Base-by-base conservation (phyloP, 1,140 invertebrate species). In the Ceratitis capitata region DNA sequence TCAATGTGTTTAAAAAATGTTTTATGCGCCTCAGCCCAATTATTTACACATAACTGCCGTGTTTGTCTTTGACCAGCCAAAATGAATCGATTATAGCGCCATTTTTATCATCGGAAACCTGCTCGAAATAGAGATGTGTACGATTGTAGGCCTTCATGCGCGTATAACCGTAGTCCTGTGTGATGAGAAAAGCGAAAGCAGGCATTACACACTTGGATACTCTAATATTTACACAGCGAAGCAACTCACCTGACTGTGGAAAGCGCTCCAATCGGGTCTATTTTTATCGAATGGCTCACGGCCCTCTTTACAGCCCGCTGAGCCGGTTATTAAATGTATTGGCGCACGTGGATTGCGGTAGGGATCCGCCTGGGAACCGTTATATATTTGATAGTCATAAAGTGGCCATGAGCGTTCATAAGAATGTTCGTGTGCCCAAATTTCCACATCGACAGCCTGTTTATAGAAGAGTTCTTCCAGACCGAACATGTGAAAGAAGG, bases 351-450 rank as follows among this genome's bases (percentile, higher is more conserved):
- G 96, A 93, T 99, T 97, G 45, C 92, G 94, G 90, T 99, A 99
- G 0, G 98, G 98, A 23, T 94, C 92, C 3, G 94, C 92, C 39
- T 92, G 91, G 49, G 95, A 95, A 9, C 97, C 97, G 92, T 98
- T 98, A 88, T 96, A 96, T 10, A 98, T 96, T 86, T 94, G 94
- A 85, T 95, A 94, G 90, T 99, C 95, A 92, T 98, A 99, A 64
- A 99, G 94, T 4, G 98, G 98, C 95, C 96, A 99, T 39, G 98
- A 92, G 47, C 98, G 93, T 93, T 99, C 98, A 91, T 99, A 99
- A 2, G 96, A 96, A 92, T 99, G 98, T 91, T 99, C 97, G 92
- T 99, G 98, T 0, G 97, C 98, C 97, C 98, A 99, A 16, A 99
- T 94, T 91, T 96, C 95, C 74, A 99, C 92, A 93, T 99, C 98